Conservation (phyloP, 1,140 invertebrate genomes). For the Cotesia chilonis region DNA sequence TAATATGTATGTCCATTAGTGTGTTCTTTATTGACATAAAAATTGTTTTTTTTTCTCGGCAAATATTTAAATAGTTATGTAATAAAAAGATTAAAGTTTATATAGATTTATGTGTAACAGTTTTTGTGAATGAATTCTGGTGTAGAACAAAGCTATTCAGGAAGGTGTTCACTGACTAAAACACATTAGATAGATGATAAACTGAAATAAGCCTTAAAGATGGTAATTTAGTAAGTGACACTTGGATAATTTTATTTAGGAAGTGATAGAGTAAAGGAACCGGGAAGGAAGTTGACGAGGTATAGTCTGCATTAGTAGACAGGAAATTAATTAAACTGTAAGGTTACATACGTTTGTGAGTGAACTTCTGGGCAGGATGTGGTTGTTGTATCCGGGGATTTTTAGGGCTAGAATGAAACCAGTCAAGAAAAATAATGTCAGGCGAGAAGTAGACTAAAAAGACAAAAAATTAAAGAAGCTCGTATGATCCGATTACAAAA, state of each 20-base stretch:
- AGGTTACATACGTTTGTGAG: conserved; percentile 33
- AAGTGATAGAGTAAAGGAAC: conserved; percentile 4
- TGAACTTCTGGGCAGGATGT: conserved; percentile 42
- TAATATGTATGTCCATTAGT: too few relatives aligned
- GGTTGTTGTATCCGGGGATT: conserved; percentile 38
- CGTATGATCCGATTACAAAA: conserved; percentile 39
- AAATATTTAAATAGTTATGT: too few relatives aligned
- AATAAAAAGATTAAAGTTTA: too few relatives aligned
- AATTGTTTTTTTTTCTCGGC: too few relatives aligned
- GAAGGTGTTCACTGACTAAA: neutral
- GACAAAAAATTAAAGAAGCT: conserved; percentile 34
- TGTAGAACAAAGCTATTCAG: neutral
- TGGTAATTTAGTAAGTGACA: neutral
- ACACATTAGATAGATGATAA: too few relatives aligned
- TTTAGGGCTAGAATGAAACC: neutral
- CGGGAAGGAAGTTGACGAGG: conserved; percentile 18
- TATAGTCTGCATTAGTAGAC: conserved; percentile 26
- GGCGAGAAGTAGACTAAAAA: conserved; percentile 18
- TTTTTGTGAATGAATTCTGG: too few relatives aligned
- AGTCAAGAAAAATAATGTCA: conserved; percentile 11
- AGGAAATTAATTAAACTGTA: conserved; percentile 47
- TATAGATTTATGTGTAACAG: too few relatives aligned
- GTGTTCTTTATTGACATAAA: too few relatives aligned
- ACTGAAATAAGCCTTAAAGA: too few relatives aligned
- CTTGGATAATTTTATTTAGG: conserved; percentile 8